Evolutionary conservation across 2,113 vertebrate genomes (phyloP).

Genomic region (Gallinago media): DNA sequence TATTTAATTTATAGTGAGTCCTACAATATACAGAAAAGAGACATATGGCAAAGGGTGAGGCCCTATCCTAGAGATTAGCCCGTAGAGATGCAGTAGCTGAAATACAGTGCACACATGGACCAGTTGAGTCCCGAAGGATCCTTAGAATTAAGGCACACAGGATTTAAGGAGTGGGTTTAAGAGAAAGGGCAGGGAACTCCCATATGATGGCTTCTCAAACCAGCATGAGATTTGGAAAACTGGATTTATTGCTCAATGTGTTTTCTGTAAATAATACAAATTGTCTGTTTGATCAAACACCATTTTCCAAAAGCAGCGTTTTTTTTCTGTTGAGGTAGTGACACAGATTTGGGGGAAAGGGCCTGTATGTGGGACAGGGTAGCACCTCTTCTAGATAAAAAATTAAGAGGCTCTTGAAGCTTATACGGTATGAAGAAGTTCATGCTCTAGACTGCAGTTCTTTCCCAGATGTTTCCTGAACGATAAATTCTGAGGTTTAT

Average conservation of each 20-base stretch:
- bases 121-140: background rate
- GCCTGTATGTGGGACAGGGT: background rate
- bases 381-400: background rate
- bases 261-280: background rate
- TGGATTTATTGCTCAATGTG: background rate
- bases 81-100: background rate
- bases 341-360: accelerated
- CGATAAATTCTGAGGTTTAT: background rate
- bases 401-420: background rate
- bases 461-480: background rate
- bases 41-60: background rate
- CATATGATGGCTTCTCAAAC: background rate
- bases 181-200: background rate
- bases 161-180: background rate
- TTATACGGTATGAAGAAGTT: background rate
- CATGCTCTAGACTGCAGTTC: background rate
- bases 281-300: background rate
- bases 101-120: background rate
- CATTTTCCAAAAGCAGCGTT: background rate
- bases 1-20: background rate
- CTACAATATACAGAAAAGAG: background rate
- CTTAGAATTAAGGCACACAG: background rate
- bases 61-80: background rate
- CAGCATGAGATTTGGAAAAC: background rate
- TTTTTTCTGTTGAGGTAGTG: background rate